Percentiles rank a stretch among this genome's conserved stretches.
phyloP scores from a whole-genome alignment of 2,888 invertebrate species.

The Pheosia tremula region DNA sequence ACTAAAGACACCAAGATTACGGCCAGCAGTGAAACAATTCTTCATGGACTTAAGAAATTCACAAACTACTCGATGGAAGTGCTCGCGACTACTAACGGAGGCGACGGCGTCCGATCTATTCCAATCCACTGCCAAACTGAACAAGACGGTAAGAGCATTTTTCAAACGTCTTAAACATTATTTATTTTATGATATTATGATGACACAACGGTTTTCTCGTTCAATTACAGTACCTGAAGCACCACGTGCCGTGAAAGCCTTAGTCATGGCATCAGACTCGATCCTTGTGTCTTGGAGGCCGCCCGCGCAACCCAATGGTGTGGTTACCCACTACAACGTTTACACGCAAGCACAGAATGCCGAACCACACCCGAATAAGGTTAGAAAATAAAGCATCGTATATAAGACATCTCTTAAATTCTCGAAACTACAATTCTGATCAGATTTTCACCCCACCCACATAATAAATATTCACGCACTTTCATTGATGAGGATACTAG shows the following conservation, averaged over 20 bases:
- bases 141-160: slow-evolving; percentile 91
- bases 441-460: too few species aligned
- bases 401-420: neutral
- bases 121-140: slow-evolving; percentile 97
- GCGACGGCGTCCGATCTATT: slow-evolving; percentile 95
- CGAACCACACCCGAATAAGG: slow-evolving; percentile 90
- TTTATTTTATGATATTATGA: neutral
- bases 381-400: slow-evolving; percentile 40
- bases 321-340: slow-evolving; percentile 96
- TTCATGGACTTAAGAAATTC: slow-evolving; percentile 97
- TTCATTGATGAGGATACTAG: too few species aligned
- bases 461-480: too few species aligned
- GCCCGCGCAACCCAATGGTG: slow-evolving; percentile 96
- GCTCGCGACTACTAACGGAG: slow-evolving; percentile 96
- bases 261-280: slow-evolving; percentile 95
- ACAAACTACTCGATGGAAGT: slow-evolving; percentile 99
- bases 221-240: slow-evolving; percentile 92
- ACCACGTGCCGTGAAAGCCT: slow-evolving; percentile 95
- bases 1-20: slow-evolving; percentile 96
- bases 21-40: slow-evolving; percentile 95
- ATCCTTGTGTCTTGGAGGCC: slow-evolving; percentile 97
- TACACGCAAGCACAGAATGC: slow-evolving; percentile 92
- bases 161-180: neutral
- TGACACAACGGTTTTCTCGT: too few species aligned
- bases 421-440: slow-evolving; percentile 1